Conservation (phyloP, 2,888 invertebrate genomes). For the Dolichomitus sp. region DNA sequence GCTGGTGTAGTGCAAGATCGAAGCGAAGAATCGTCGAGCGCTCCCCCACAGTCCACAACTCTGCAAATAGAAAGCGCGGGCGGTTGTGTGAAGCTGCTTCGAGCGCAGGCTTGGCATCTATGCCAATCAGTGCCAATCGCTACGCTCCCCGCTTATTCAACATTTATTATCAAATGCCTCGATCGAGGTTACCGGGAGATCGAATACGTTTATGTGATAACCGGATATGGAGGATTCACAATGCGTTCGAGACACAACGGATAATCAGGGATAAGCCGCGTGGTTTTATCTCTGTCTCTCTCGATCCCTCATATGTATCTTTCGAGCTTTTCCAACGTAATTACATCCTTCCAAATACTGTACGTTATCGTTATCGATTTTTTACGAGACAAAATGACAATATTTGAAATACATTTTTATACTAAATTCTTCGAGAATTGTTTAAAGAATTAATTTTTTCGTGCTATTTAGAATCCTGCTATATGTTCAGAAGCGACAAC, state of each 20-base stretch:
- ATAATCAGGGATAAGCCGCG: neutral
- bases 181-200: constrained; percentile 3
- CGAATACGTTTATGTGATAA: neutral
- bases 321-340: neutral
- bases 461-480: no score
- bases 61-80: constrained; percentile 60
- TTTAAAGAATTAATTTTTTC: no score
- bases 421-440: no score
- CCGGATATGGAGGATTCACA: constrained; percentile 18
- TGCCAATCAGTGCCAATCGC: constrained; percentile 65
- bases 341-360: no score
- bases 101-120: constrained; percentile 50
- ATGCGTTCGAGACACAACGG: neutral
- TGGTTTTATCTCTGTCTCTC: neutral
- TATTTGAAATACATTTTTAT: no score
- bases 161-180: constrained; percentile 36
- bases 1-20: constrained; percentile 20
- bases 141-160: constrained; percentile 19
- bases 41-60: constrained; percentile 22
- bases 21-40: constrained; percentile 2
- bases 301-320: neutral
- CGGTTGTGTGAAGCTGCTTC: constrained; percentile 30
- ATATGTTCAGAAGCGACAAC: no score
- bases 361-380: no score
- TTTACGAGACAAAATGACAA: no score